Percentiles rank a stretch among this genome's conserved stretches.
phyloP scores from a whole-genome alignment of 2,888 invertebrate genomes.

The Nycteola revayana region DNA sequence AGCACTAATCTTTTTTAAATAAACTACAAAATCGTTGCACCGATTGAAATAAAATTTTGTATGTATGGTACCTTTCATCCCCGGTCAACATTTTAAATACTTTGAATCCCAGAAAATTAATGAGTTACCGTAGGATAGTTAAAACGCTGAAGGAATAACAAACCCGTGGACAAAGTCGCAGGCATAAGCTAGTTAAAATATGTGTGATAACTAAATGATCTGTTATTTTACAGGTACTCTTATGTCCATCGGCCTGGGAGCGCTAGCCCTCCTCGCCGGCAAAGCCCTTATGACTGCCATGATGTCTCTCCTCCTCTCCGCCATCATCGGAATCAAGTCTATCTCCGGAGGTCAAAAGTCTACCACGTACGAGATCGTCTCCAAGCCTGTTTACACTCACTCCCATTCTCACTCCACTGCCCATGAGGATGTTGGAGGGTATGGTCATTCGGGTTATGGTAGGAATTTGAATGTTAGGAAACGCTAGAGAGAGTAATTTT shows the following conservation, averaged over 20 bases:
- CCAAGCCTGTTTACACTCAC: slow-evolving; percentile 89
- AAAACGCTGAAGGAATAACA: too few relatives aligned
- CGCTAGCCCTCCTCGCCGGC: slow-evolving; percentile 89
- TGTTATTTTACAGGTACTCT: slow-evolving; percentile 82
- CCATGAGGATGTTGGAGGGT: slow-evolving; percentile 81
- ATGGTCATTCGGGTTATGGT: slow-evolving; percentile 80
- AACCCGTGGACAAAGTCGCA: too few relatives aligned
- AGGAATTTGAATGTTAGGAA: slow-evolving; percentile 58
- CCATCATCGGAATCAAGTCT: slow-evolving; percentile 88
- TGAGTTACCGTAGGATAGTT: too few relatives aligned
- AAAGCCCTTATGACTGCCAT: slow-evolving; percentile 92
- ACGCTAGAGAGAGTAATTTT: too few relatives aligned
- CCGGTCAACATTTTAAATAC: too few relatives aligned
- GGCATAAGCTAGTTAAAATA: too few relatives aligned
- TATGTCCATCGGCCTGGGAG: slow-evolving; percentile 88
- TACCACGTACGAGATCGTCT: slow-evolving; percentile 92
- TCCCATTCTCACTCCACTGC: slow-evolving; percentile 82
- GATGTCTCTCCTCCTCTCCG: slow-evolving; percentile 89
- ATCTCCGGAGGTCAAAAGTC: slow-evolving; percentile 86
- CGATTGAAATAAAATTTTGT: too few relatives aligned
- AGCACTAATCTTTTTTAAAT: too few relatives aligned
- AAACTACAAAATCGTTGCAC: too few relatives aligned
- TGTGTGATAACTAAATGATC: too few relatives aligned
- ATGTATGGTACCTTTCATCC: too few relatives aligned
- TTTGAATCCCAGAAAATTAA: too few relatives aligned